Base-by-base conservation (phyloP, 2,113 vertebrate species). In the Sprattus sprattus region DNA sequence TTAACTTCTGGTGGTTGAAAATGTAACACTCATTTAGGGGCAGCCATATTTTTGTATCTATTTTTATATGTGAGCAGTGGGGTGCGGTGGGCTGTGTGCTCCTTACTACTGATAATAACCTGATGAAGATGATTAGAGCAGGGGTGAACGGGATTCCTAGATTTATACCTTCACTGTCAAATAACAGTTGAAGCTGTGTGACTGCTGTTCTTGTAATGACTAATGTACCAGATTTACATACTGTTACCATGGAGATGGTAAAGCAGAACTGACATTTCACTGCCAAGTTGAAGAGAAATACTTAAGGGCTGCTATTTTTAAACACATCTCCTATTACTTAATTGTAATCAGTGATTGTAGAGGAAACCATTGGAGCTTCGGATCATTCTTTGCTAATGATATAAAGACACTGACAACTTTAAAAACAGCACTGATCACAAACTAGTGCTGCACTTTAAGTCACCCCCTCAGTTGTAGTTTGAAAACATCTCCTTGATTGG, bases 161-260 rank as follows among this genome's bases (percentile, higher is more conserved):
- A 11, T 15, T 18, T 78, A 78, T 39, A 39, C 5, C 25, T 78
- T 16, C 15, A 32, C 71, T 4, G 13, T 32, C 13, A 32, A 78
- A 78, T 78, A 78, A 28, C 32, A 39, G 71, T 78, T 78, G 25
- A 78, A 78, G 15, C 5, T 78, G 71, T 44, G 39, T 39, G 28
- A 78, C 28, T 78, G 32, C 71, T 39, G 71, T 32, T 78, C 11
- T 39, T 28, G 28, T 78, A 39, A 78, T 39, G 25, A 78, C 28
- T 16, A 78, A 75, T 78, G 71, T 78, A 39, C 28, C 71, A 78
- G 32, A 78, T 78, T 78, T 78, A 78, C 71, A 78, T 78, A 78
- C 71, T 78, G 71, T 78, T 78, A 44, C 71, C 71, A 78, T 78
- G 71, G 71, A 78, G 71, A 78, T 78, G 28, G 32, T 39, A 78